Conservation (phyloP, 1,140 invertebrate species). For the Dreissena rostriformis region DNA sequence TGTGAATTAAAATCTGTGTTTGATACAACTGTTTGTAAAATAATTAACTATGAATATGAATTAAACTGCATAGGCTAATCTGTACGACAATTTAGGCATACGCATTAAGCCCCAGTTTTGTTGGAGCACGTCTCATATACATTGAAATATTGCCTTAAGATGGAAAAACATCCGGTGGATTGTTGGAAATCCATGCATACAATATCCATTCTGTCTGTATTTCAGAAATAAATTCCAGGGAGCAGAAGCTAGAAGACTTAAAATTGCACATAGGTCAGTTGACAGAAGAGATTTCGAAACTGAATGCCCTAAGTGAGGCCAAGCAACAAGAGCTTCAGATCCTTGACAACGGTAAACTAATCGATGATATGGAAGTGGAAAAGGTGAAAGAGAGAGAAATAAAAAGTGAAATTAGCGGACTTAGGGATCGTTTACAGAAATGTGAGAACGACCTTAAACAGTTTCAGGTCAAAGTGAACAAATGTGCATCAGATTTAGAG, state of each 20-base stretch:
- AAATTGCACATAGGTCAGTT: slow-evolving; percentile 91
- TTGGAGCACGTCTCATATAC: too few relatives aligned
- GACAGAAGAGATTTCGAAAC: slow-evolving; percentile 89
- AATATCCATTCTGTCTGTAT: too few relatives aligned
- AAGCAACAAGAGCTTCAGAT: slow-evolving; percentile 94
- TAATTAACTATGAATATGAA: too few relatives aligned
- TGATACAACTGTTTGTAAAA: too few relatives aligned
- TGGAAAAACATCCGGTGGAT: too few relatives aligned
- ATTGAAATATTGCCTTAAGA: too few relatives aligned
- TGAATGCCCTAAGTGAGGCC: slow-evolving; percentile 84
- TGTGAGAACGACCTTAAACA: slow-evolving; percentile 84
- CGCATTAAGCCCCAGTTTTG: too few relatives aligned
- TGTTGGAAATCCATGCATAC: too few relatives aligned
- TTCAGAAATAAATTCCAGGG: slow-evolving; percentile 94
- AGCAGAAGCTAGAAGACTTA: slow-evolving; percentile 92
- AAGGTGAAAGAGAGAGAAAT: slow-evolving; percentile 77
- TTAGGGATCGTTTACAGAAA: slow-evolving; percentile 90
- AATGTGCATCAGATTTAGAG: slow-evolving; percentile 54
- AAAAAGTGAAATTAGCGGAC: slow-evolving; percentile 88
- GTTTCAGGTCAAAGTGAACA: slow-evolving; percentile 86
- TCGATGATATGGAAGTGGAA: slow-evolving; percentile 74
- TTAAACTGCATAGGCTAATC: too few relatives aligned
- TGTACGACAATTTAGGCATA: too few relatives aligned
- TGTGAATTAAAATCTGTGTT: too few relatives aligned
- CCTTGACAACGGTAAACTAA: slow-evolving; percentile 88